A percentile compares a stretch with the other conserved stretches of the same genome.
Evolutionary conservation across 2,888 invertebrate species (phyloP).

Genomic region (Eupeodes latifasciatus): DNA sequence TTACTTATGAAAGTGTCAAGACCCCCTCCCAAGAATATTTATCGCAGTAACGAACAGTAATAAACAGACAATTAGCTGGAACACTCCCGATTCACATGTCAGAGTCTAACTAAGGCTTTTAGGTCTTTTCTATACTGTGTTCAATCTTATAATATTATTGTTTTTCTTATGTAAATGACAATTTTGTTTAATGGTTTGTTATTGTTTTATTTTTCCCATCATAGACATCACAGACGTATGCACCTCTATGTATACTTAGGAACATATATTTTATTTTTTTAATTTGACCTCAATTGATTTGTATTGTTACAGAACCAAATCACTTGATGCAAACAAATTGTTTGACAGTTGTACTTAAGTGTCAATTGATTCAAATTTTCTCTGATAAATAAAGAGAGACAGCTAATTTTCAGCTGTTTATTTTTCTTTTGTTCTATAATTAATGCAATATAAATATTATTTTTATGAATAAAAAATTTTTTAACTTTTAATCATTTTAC

Average conservation of each 20-base stretch:
- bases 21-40: constrained; percentile 37
- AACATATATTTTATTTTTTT: constrained; percentile 1
- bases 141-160: constrained; percentile 14
- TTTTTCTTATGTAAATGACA: constrained; percentile 69
- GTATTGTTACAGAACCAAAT: constrained; percentile 60
- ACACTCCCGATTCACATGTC: constrained; percentile 62
- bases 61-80: constrained; percentile 28
- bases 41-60: constrained; percentile 10
- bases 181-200: constrained; percentile 35
- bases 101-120: background rate
- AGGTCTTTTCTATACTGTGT: background rate
- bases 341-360: constrained; percentile 69
- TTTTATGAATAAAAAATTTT: background rate
- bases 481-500: background rate
- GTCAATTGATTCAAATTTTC: constrained; percentile 61
- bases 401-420: background rate
- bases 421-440: background rate
- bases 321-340: constrained; percentile 71
- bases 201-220: background rate
- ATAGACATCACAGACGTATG: background rate
- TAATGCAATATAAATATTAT: background rate
- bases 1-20: constrained; percentile 36
- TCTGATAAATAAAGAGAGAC: constrained; percentile 23
- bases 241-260: background rate
- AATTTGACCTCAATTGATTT: constrained; percentile 73